Evolutionary conservation across 2,888 invertebrate genomes (phyloP), one percentile per base, ranked within the genome.

Genomic region (Apotomis turbidana): DNA sequence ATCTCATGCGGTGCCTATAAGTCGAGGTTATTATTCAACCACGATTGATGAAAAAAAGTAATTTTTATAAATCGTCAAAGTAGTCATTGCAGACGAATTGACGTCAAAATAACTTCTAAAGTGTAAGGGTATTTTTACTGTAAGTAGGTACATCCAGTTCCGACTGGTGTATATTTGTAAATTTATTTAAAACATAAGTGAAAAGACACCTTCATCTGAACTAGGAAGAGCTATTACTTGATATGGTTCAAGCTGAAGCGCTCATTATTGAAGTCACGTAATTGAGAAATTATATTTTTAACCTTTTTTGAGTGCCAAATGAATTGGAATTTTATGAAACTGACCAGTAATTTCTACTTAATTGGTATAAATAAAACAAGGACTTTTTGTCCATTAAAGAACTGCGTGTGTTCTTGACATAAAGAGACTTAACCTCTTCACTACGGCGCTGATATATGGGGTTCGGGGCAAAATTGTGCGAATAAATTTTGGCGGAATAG

Each of bases 311-410:
- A 61, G 70, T 62, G 70, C 70, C 70, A 70, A 70, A 62, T 13
- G 3, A 44, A 46, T 49, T 69, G 61, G 54, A 55, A 59, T 15
- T 49, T 10, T 54, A 27, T 46, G n/a, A 38, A 62, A 44, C 5
- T 58, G 13, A 55, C 57, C 61, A 62, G 62, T 63, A 57, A 38
- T 49, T n/a, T 44, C 70, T 70, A 70, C 70, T 70, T 70, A 63
- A 62, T 58, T 27, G 52, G 54, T 60, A 6, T 41, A 36, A 59
- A 6, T 41, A 36, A 59, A 3, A 27, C 15, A 6, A 44, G 52
- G 52, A 49, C 9, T 59, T 38, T 10, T 6, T 41, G 5, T 41
- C 5, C 5, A 41, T 41, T 41, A 41, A 6, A 49, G 49, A 9
- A 9, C 12, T 9, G 5, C 5, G 49, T 49, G 49, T n/a, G 9